These are phyloP conservation scores for Synanthedon formicaeformis DNA, from an alignment of 2,888 invertebrate genomes.

Conservation along the genomic window DNA sequence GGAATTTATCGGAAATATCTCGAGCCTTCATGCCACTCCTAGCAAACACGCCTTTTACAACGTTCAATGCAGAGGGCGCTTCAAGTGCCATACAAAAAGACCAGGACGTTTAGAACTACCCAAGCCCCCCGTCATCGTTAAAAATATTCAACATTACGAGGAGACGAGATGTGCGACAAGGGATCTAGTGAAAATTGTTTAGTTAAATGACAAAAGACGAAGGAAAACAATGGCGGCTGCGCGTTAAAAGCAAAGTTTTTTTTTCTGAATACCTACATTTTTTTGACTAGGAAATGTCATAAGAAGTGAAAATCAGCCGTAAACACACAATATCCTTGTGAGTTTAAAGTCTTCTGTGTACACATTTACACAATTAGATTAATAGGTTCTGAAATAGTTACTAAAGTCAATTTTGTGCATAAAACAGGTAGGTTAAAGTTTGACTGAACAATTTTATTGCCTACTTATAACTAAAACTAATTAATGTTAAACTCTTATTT, in stretches of 20 bases:
- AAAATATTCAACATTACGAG: slow-evolving; percentile 16
- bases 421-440: no score
- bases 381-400: no score
- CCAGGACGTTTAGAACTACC: slow-evolving; percentile 21
- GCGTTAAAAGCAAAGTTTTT: slow-evolving; percentile 11
- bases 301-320: no score
- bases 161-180: slow-evolving; percentile 12
- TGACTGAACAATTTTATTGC: no score
- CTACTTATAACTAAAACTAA: no score
- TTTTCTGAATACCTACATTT: not conserved
- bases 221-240: slow-evolving; percentile 35
- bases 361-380: no score
- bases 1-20: slow-evolving; percentile 55
- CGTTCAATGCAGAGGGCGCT: slow-evolving; percentile 27
- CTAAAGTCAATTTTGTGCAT: no score
- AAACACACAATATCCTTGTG: no score
- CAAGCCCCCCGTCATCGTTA: slow-evolving; percentile 10
- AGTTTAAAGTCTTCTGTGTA: no score
- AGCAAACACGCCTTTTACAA: slow-evolving; percentile 29
- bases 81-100: slow-evolving; percentile 18
- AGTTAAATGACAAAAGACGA: slow-evolving; percentile 37
- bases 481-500: no score
- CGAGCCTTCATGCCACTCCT: slow-evolving; percentile 25
- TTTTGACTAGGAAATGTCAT: no score
- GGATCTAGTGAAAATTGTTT: slow-evolving; percentile 26